Evolutionary conservation across 1,140 invertebrate genomes (phyloP), one percentile per base, ranked within the genome.

Genomic region (Phymastichus coffea): DNA sequence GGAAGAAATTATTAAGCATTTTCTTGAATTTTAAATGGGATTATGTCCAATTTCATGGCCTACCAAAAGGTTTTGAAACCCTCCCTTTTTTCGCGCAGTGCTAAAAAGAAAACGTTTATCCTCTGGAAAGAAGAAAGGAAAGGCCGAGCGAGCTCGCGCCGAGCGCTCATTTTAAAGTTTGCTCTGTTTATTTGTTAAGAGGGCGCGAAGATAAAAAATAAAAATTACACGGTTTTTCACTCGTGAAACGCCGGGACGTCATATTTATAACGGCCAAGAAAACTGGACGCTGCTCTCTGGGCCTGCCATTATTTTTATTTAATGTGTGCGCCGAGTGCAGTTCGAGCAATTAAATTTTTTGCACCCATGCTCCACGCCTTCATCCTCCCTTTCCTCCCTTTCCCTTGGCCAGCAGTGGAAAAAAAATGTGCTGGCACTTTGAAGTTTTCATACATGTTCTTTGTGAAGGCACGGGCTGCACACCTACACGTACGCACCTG

Each of bases 331-430:
- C n/a, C 26, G 35, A 40, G 52, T 35, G 47, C 33, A 25, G 51
- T 54, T 49, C 20, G 25, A 15, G 52, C 59, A 61, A 55, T 61
- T 61, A 55, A 55, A 55, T 61, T 61, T 61, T 61, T 61, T 56
- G 37, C 41, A n/a, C n/a, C 20, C 15, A 17, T 37, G 15, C 26
- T 15, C 46, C 25, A 35, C 14, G 51, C 2, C n/a, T n/a, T n/a
- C n/a, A n/a, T n/a, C n/a, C n/a, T n/a, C n/a, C n/a, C n/a, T n/a
- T n/a, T n/a, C n/a, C n/a, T n/a, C n/a, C n/a, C n/a, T n/a, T n/a
- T n/a, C n/a, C n/a, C n/a, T n/a, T n/a, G 22, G 22, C 23, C n/a
- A n/a, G 22, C 3, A n/a, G 28, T 3, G 6, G 37, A 51, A 43
- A 61, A 48, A 53, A 56, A 61, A 61, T 51, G 49, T 43, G 43